Percentiles rank a stretch among this genome's conserved stretches.
Evolutionary conservation across 2,113 vertebrate genomes (phyloP).

Genomic region (Numida meleagris): DNA sequence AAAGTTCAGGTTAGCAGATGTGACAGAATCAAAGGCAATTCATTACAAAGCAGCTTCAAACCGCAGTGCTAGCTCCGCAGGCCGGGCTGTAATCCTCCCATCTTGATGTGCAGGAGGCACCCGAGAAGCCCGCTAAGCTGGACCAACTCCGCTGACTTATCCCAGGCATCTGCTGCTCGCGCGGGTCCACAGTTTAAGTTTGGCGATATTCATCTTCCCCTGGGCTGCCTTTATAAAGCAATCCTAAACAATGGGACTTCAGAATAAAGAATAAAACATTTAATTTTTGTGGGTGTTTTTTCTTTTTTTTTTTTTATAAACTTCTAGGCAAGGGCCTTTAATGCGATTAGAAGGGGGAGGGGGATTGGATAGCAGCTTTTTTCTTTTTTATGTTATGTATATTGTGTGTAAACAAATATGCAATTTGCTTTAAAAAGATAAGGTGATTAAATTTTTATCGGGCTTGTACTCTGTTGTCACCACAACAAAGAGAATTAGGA

Average conservation of each 20-base stretch:
- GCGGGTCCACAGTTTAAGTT: constrained; percentile 37
- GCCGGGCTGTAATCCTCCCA: constrained; percentile 47
- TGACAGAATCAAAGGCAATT: constrained; percentile 54
- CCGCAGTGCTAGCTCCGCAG: not conserved
- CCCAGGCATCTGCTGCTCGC: constrained; percentile 54
- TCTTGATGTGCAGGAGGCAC: constrained; percentile 3
- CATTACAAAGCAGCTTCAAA: constrained; percentile 60
- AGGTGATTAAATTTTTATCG: constrained; percentile 85
- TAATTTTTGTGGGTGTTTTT: not conserved
- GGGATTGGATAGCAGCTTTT: constrained; percentile 52
- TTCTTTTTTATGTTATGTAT: constrained; percentile 72
- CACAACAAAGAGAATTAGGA: constrained; percentile 82
- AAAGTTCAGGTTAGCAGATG: not conserved
- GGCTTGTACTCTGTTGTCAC: constrained; percentile 77
- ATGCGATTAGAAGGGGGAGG: constrained; percentile 54
- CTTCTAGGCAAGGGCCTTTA: constrained; percentile 59
- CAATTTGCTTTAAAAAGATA: constrained; percentile 87
- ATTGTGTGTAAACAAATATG: constrained; percentile 82
- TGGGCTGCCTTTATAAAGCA: constrained; percentile 51
- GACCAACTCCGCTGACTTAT: not conserved
- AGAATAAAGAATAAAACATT: constrained; percentile 64
- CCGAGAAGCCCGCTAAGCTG: constrained; percentile 24
- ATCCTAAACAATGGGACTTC: constrained; percentile 71
- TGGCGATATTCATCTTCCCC: constrained; percentile 61
- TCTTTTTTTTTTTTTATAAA: not conserved